Base-by-base conservation (phyloP, 92 coral and sea anemone species). In the Porites evermanni region DNA sequence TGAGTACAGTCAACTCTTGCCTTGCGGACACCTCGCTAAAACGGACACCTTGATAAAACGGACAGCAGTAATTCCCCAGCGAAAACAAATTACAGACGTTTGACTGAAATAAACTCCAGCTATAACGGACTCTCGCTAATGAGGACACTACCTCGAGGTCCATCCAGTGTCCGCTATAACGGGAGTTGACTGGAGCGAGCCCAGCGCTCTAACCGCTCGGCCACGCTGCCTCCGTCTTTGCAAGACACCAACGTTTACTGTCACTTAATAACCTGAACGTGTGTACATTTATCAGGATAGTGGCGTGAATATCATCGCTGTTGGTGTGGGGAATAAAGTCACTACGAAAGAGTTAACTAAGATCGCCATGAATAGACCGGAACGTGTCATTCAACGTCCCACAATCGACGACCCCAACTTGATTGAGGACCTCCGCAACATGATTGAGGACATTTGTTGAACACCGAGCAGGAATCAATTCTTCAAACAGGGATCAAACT, bases 281-380 rank as follows among this genome's bases (percentile, higher is more conserved):
- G 44, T 58, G 7, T 9, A 20, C n/a, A 16, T 14, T 19, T 18
- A 61, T 60, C 44, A 89, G 92, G 85, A 84, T 13, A 88, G 54
- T n/a, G 67, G 74, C 3, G 84, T 82, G 53, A 71, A 75, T 7
- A 24, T 84, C 19, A 84, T 89, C 29, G 92, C 89, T 2, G 81
- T 89, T 89, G 92, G 89, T 12, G 23, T 89, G 54, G 89, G 83
- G 19, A 9, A 70, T n/a, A 10, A 29, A 14, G 85, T 82, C 19
- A 66, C 32, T 77, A 59, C 20, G 24, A 51, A 20, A 13, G 92
- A 72, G 72, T 60, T 89, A 20, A 75, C 10, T 1, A 80, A 72
- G 78, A 84, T 89, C 56, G 89, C 89, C 44, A 66, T 78, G 56
- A 89, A 89, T 60, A 79, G 75, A 54, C 47, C 64, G 4, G 67